Conservation (phyloP, 2,888 invertebrate genomes). For the Panzeria rudis region DNA sequence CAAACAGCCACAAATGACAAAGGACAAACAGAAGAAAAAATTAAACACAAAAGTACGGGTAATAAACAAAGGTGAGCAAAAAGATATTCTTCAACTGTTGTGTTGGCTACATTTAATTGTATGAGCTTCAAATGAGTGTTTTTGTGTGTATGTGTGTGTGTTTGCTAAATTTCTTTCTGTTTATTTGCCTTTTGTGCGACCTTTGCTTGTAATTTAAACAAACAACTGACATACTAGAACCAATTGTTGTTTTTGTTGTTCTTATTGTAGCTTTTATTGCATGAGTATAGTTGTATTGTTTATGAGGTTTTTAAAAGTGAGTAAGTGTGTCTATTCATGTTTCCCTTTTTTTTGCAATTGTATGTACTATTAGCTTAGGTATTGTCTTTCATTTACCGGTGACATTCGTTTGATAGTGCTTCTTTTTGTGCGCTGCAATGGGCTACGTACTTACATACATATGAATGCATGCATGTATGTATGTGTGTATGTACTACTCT, state of each 20-base stretch:
- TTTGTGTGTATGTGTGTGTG: background rate
- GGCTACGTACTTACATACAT: background rate
- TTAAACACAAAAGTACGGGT: constrained; percentile 14
- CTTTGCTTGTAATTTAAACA: constrained; percentile 71
- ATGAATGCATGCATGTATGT: background rate
- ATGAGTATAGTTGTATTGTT: constrained; percentile 18
- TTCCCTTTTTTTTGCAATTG: constrained; percentile 26
- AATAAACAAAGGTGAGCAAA: constrained; percentile 50
- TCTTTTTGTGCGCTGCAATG: constrained; percentile 12
- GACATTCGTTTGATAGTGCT: constrained; percentile 35
- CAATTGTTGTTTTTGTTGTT: constrained; percentile 1
- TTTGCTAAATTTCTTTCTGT: constrained; percentile 22
- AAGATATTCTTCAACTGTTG: constrained; percentile 10
- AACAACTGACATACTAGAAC: constrained; percentile 54
- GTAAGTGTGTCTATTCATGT: background rate
- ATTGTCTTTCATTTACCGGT: constrained; percentile 63
- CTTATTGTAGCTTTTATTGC: constrained; percentile 17
- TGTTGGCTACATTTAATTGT: constrained; percentile 42
- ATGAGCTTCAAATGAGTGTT: background rate
- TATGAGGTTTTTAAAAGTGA: constrained; percentile 15
- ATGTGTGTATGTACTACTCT: background rate
- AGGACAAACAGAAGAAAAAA: constrained; percentile 20
- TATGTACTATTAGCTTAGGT: constrained; percentile 34
- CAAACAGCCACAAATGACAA: constrained; percentile 20
- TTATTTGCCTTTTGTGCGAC: constrained; percentile 68